Percentiles rank a stretch among this genome's conserved stretches.
Evolutionary conservation across 2,888 invertebrate species (phyloP).

Genomic region (Drosophila kuntzei): DNA sequence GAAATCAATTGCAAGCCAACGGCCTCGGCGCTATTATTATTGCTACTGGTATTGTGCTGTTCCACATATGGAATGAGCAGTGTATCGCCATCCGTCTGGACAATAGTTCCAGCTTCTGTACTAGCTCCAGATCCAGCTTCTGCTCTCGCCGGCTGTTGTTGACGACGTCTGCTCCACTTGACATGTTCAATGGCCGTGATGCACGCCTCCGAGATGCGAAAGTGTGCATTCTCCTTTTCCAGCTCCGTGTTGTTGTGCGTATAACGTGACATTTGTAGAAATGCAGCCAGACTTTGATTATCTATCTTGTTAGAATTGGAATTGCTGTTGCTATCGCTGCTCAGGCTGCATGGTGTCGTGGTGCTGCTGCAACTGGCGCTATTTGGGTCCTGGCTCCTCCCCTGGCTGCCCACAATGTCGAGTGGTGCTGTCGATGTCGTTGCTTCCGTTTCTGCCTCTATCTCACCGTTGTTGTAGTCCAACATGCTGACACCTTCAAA

Average conservation of each 20-base stretch:
- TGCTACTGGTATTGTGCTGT: constrained; percentile 82
- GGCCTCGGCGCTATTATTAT: constrained; percentile 90
- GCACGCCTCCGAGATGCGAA: constrained; percentile 93
- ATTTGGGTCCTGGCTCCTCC: neutral
- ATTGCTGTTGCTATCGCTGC: constrained; percentile 53
- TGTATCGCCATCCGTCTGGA: constrained; percentile 15
- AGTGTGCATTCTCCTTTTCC: constrained; percentile 94
- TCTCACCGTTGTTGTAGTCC: constrained; percentile 52
- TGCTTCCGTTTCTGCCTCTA: constrained; percentile 6
- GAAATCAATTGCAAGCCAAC: constrained; percentile 92
- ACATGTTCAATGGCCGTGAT: constrained; percentile 93
- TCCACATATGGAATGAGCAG: constrained; percentile 71
- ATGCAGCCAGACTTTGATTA: constrained; percentile 90
- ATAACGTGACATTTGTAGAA: constrained; percentile 90
- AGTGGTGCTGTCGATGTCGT: constrained; percentile 40
- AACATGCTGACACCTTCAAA: constrained; percentile 81
- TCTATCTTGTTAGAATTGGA: constrained; percentile 56
- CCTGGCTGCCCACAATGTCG: constrained; percentile 45
- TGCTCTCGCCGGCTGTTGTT: constrained; percentile 1
- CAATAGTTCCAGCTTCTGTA: neutral
- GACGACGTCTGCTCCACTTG: constrained; percentile 87
- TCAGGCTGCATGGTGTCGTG: constrained; percentile 40
- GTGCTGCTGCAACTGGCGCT: constrained; percentile 32
- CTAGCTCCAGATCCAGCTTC: neutral
- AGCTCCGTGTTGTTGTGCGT: constrained; percentile 90